Conservation (phyloP, 2,888 invertebrate species). For the Rhagonycha lutea region DNA sequence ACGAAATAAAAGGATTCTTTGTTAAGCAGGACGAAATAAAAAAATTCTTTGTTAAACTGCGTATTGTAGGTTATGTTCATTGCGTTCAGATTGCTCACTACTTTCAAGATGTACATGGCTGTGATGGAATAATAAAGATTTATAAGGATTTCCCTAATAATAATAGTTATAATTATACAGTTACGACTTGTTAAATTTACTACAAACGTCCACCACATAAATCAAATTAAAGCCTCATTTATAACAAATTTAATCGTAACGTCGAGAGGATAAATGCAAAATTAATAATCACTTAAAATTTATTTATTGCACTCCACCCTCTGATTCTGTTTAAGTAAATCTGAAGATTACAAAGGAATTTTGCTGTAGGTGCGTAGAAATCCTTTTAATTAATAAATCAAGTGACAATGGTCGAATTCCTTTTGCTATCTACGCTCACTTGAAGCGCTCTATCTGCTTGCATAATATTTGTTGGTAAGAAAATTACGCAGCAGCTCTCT, state of each 20-base stretch:
- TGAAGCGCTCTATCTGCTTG: too few relatives aligned
- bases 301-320: neutral
- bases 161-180: neutral
- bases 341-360: neutral
- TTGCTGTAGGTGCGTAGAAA: neutral
- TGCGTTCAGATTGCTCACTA: neutral
- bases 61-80: neutral
- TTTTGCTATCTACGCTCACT: too few relatives aligned
- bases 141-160: neutral
- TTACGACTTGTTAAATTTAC: neutral
- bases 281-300: neutral
- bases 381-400: neutral
- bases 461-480: too few relatives aligned
- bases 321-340: neutral
- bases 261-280: neutral
- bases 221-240: neutral
- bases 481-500: too few relatives aligned
- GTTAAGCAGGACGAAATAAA: neutral
- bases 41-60: neutral
- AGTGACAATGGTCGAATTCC: neutral
- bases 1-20: neutral
- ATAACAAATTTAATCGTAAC: neutral
- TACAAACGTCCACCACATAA: neutral
- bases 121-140: too few relatives aligned
- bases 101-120: too few relatives aligned